These are phyloP conservation scores for Drosophila nigrodunni DNA, from an alignment of 1,140 invertebrate genomes.

Conservation along the genomic window DNA sequence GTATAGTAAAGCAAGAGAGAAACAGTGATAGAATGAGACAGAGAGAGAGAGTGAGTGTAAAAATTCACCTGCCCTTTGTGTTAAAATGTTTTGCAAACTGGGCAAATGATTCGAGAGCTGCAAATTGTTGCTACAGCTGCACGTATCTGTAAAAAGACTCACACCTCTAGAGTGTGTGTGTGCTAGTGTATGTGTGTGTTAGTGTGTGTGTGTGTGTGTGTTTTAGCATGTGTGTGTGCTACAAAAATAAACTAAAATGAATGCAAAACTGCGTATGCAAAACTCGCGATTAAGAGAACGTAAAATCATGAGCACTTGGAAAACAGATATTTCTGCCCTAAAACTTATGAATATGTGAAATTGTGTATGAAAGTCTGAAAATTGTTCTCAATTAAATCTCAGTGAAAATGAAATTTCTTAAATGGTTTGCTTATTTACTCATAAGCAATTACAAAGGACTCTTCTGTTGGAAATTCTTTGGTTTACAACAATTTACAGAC, in stretches of 20 bases:
- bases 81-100: conserved; percentile 21
- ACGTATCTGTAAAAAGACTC: conserved; percentile 24
- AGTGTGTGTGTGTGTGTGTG: conserved; percentile 1
- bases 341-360: no score
- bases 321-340: no score
- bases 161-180: not conserved
- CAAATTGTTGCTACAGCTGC: conserved; percentile 23
- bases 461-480: no score
- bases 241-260: conserved; percentile 3
- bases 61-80: conserved; percentile 15
- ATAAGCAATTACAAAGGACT: no score
- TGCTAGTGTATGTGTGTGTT: not conserved
- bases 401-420: not conserved
- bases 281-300: conserved; percentile 7
- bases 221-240: not conserved
- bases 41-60: not conserved
- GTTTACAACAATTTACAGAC: not conserved
- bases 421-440: no score
- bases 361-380: no score
- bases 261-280: conserved; percentile 21
- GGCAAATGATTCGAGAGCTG: conserved; percentile 12
- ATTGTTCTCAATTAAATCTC: not conserved
- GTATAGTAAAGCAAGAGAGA: conserved; percentile 2
- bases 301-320: no score
- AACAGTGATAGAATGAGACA: not conserved